Evolutionary conservation across 2,797 vertebrate species (phyloP).

Genomic region (Stomatorhinus walkeri): DNA sequence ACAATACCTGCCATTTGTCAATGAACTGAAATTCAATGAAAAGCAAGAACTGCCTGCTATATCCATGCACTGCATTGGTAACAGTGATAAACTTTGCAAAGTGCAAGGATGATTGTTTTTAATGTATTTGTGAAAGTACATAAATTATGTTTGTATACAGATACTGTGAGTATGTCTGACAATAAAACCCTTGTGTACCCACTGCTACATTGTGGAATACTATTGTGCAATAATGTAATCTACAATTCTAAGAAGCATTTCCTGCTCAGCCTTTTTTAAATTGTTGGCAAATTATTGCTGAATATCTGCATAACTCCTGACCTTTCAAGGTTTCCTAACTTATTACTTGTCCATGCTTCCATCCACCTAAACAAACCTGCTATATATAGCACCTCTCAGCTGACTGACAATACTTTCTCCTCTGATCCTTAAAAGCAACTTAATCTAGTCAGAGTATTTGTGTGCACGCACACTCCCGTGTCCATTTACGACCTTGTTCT

Average conservation of each 20-base stretch:
- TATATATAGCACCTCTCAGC: background rate
- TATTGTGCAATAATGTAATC: background rate
- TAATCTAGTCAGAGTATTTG: background rate
- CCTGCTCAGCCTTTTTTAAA: background rate
- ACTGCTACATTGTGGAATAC: background rate
- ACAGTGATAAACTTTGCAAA: background rate
- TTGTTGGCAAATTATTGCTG: background rate
- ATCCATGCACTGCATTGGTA: background rate
- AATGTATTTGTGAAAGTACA: background rate
- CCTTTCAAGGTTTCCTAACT: background rate
- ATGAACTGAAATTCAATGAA: background rate
- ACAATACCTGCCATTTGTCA: background rate
- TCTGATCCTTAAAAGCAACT: background rate
- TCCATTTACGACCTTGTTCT: background rate
- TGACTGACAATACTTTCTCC: background rate
- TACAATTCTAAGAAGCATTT: background rate
- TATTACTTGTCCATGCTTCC: slow-evolving; percentile 14
- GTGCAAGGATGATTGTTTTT: background rate
- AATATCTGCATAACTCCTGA: background rate
- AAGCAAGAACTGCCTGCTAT: background rate
- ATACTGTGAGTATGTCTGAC: background rate
- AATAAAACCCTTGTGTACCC: background rate
- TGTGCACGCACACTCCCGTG: background rate
- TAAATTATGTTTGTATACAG: background rate
- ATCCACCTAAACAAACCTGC: background rate